These are phyloP conservation scores for Acronicta alni DNA, from an alignment of 2,888 invertebrate species.

Conservation along the genomic window DNA sequence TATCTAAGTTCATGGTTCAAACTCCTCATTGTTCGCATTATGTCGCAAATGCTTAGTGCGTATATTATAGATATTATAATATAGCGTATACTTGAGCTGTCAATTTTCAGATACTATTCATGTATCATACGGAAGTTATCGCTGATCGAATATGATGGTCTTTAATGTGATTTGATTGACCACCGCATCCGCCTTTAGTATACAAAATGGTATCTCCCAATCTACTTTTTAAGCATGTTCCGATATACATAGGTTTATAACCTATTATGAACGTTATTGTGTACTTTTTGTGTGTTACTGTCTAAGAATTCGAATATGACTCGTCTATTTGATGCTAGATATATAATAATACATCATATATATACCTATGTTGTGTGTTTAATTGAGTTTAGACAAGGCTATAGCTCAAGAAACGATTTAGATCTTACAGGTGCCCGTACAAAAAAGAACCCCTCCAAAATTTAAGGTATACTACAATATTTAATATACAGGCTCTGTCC, in stretches of 20 bases:
- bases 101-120: slow-evolving; percentile 42
- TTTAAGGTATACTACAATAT: too few species aligned
- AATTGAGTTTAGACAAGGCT: too few species aligned
- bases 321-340: not conserved
- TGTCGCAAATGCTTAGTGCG: slow-evolving; percentile 45
- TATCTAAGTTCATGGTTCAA: slow-evolving; percentile 54
- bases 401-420: too few species aligned
- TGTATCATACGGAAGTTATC: slow-evolving; percentile 53
- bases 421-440: too few species aligned
- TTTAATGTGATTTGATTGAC: slow-evolving; percentile 48
- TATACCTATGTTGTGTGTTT: too few species aligned
- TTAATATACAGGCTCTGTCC: too few species aligned
- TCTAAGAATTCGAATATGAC: not conserved
- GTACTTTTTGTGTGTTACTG: not conserved
- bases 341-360: too few species aligned
- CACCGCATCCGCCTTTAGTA: slow-evolving; percentile 37
- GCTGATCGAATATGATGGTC: slow-evolving; percentile 38
- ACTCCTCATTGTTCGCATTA: slow-evolving; percentile 43
- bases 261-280: slow-evolving; percentile 2
- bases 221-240: slow-evolving; percentile 10
- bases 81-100: slow-evolving; percentile 51
- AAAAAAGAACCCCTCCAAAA: too few species aligned
- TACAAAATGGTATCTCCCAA: slow-evolving; percentile 40
- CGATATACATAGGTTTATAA: not conserved
- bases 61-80: slow-evolving; percentile 31